Conservation (phyloP, 2,888 invertebrate species). For the Limnephilus lunatus region DNA sequence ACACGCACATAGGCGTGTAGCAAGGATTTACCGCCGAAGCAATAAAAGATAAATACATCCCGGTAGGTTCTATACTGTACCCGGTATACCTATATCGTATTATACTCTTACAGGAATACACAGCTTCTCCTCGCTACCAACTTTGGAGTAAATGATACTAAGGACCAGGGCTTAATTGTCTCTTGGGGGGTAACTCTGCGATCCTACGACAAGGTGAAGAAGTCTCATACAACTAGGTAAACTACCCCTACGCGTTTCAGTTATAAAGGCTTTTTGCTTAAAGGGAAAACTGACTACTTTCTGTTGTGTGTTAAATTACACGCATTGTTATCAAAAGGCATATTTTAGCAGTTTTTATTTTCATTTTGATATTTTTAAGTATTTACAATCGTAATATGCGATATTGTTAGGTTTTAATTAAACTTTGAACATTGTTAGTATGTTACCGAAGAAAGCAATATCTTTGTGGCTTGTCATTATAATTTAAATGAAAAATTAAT, state of each 20-base stretch:
- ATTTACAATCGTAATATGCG: neutral
- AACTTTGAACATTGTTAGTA: neutral
- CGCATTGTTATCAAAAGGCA: neutral
- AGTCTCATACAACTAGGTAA: neutral
- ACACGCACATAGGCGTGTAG: neutral
- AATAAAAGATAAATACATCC: conserved; percentile 8
- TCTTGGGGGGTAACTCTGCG: conserved; percentile 18
- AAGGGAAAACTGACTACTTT: neutral
- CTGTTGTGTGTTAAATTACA: neutral
- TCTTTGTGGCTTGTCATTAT: no score
- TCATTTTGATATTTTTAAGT: neutral
- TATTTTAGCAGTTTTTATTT: neutral
- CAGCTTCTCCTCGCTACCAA: neutral
- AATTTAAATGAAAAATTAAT: no score
- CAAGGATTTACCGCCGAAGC: neutral
- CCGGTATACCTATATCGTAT: neutral
- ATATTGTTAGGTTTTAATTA: neutral
- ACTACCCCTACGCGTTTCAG: neutral
- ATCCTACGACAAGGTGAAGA: neutral
- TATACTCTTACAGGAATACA: neutral
- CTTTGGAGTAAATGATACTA: conserved; percentile 35
- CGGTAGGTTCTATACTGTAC: neutral
- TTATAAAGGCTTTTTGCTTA: neutral
- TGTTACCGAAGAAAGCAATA: no score
- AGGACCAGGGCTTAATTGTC: conserved; percentile 34